Evolutionary conservation across 2,113 vertebrate species (phyloP).

Genomic region (Pterocles orientalis): DNA sequence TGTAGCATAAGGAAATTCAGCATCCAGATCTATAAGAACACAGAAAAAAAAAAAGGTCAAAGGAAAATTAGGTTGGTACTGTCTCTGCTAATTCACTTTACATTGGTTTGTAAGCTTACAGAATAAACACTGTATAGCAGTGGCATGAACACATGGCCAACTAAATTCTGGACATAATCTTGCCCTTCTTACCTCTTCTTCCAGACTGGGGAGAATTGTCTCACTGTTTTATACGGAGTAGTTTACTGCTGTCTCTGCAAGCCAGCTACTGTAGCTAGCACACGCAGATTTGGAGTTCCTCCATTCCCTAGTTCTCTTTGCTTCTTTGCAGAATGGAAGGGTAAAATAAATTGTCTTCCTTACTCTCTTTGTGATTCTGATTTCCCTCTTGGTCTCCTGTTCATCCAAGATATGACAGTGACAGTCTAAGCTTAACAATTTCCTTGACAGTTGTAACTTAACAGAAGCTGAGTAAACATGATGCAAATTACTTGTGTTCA

Average conservation of each 20-base stretch:
- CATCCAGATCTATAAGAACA: background rate
- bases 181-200: background rate
- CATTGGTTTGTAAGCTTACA: background rate
- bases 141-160: background rate
- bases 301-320: background rate
- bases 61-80: background rate
- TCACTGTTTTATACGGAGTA: background rate
- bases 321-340: background rate
- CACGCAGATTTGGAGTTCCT: background rate
- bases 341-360: background rate
- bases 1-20: background rate
- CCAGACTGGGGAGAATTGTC: background rate
- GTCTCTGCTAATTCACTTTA: background rate
- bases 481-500: background rate
- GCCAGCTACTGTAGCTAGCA: background rate
- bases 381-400: background rate
- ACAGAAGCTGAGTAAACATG: background rate
- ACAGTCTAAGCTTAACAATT: background rate
- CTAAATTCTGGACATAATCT: background rate
- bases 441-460: background rate
- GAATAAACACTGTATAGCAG: background rate
- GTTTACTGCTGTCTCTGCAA: background rate
- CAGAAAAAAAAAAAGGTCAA: background rate
- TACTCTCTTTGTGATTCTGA: background rate
- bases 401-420: background rate